A percentile compares a stretch with the other conserved stretches of the same genome.
These are phyloP conservation scores for Cerceris rybyensis DNA, from an alignment of 2,888 invertebrate genomes.

Conservation along the genomic window DNA sequence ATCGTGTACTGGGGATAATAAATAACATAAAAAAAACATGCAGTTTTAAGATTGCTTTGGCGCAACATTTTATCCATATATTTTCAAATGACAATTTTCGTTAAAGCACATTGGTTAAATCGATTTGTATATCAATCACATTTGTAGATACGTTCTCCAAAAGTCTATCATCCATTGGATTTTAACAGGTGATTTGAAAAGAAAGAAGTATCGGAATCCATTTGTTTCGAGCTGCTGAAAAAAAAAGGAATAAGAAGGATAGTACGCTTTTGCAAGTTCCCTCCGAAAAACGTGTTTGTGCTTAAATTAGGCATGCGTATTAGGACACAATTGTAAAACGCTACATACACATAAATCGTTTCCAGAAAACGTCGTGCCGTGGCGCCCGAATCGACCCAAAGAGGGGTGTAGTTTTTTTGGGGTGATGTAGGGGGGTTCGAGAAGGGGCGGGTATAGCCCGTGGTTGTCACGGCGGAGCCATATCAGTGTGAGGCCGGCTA, in stretches of 20 bases:
- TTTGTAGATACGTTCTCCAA: neutral
- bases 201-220: neutral
- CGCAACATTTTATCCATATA: neutral
- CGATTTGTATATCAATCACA: too few relatives aligned
- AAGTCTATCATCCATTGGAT: neutral
- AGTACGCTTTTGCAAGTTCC: slow-evolving; percentile 12
- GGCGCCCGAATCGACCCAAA: slow-evolving; percentile 52
- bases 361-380: slow-evolving; percentile 32
- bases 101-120: too few relatives aligned
- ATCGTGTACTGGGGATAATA: slow-evolving; percentile 36
- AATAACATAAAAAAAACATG: slow-evolving; percentile 33
- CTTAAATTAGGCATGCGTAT: slow-evolving; percentile 31
- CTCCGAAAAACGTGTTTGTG: slow-evolving; percentile 16
- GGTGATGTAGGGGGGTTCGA: slow-evolving; percentile 19
- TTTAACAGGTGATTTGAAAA: neutral
- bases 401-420: slow-evolving; percentile 51
- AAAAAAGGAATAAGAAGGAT: neutral
- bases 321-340: slow-evolving; percentile 35
- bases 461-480: slow-evolving; percentile 58
- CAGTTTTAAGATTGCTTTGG: neutral
- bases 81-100: neutral
- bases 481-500: slow-evolving; percentile 81
- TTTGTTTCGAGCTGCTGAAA: neutral
- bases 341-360: slow-evolving; percentile 29
- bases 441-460: slow-evolving; percentile 59